Percentiles rank a stretch among this genome's conserved stretches.
Evolutionary conservation across 1,140 invertebrate species (phyloP).

Genomic region (Drosophila arawakana): DNA sequence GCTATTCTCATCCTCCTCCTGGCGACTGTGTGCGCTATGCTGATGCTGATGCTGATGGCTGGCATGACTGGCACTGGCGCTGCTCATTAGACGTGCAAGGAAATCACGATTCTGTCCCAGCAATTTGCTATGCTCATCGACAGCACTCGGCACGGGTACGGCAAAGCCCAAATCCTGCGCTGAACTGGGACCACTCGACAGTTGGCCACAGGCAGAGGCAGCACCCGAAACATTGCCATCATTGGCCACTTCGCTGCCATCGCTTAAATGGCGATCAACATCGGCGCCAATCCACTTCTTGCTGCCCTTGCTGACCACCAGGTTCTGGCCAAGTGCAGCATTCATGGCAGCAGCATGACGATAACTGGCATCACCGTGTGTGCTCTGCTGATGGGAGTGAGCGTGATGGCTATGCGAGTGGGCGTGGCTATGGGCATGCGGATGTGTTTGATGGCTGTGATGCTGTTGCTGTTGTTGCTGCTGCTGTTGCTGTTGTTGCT

Average conservation of each 20-base stretch:
- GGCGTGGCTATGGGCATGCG: slow-evolving; percentile 34
- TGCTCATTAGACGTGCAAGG: slow-evolving; percentile 78
- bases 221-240: slow-evolving; percentile 21
- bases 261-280: slow-evolving; percentile 60
- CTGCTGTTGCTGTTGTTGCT: slow-evolving; percentile 34
- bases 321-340: slow-evolving; percentile 73
- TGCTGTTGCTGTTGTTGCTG: slow-evolving; percentile 65
- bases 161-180: slow-evolving; percentile 70
- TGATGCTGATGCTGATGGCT: slow-evolving; percentile 62
- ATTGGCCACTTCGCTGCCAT: slow-evolving; percentile 59
- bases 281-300: slow-evolving; percentile 83
- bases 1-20: slow-evolving; percentile 82
- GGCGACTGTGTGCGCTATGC: slow-evolving; percentile 62
- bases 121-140: slow-evolving; percentile 78
- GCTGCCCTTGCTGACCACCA: slow-evolving; percentile 83
- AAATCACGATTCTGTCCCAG: slow-evolving; percentile 82
- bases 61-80: slow-evolving; percentile 58
- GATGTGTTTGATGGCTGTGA: slow-evolving; percentile 54
- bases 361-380: slow-evolving; percentile 54
- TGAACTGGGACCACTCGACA: slow-evolving; percentile 33
- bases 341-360: slow-evolving; percentile 75
- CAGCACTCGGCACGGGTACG: slow-evolving; percentile 63
- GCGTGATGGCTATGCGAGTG: slow-evolving; percentile 28
- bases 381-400: slow-evolving; percentile 56
- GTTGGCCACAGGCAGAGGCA: slow-evolving; percentile 34